These are phyloP conservation scores for Rattus rattus DNA, from an alignment of 2,113 vertebrate genomes.

Conservation along the genomic window DNA sequence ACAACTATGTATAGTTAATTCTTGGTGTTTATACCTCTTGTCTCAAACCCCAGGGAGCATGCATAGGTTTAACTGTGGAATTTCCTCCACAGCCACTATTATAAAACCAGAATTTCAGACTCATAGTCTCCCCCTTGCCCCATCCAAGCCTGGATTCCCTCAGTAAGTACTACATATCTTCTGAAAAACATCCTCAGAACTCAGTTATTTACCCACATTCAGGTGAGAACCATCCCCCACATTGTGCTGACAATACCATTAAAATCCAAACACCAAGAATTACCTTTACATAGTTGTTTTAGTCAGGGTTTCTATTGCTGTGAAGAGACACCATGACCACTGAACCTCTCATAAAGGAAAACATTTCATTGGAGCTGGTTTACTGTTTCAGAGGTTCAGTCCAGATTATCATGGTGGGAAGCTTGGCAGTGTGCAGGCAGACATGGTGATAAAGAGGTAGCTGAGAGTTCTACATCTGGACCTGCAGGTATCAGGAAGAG, in stretches of 20 bases:
- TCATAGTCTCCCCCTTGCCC: neutral
- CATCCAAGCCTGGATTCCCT: neutral
- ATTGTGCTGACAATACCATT: neutral
- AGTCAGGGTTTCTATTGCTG: neutral
- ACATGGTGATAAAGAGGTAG: neutral
- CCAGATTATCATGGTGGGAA: neutral
- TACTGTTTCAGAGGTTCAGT: neutral
- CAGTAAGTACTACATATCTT: constrained; percentile 47
- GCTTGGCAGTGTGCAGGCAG: neutral
- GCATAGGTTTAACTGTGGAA: neutral
- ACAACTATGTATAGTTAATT: neutral
- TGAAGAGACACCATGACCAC: neutral
- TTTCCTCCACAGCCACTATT: neutral
- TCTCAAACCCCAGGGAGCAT: neutral
- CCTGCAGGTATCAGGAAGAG: neutral
- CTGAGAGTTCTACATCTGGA: neutral
- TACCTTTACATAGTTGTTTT: neutral
- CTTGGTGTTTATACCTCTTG: neutral
- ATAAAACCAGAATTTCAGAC: constrained; percentile 33
- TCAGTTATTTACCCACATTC: constrained; percentile 5
- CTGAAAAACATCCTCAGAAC: constrained; percentile 10
- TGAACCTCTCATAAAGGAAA: neutral
- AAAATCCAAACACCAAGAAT: constrained; percentile 17
- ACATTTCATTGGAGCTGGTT: neutral
- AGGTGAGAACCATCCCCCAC: neutral